Evolutionary conservation across 2,113 vertebrate species (phyloP), one percentile per base, ranked within the genome.

Genomic region (Lasiurus borealis): DNA sequence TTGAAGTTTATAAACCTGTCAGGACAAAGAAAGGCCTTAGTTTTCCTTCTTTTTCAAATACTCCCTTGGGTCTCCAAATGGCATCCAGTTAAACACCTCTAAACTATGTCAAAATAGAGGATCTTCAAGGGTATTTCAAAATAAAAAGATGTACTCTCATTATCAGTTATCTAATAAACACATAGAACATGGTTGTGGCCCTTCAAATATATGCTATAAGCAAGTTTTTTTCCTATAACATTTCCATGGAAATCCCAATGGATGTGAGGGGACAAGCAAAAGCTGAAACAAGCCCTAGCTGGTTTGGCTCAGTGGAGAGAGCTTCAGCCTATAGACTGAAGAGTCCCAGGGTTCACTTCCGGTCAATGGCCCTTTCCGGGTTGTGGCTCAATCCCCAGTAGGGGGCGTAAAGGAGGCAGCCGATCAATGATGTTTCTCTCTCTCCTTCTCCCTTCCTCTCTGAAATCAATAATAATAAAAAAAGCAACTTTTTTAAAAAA

Each of bases 11-110:
- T 72, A 87, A 88, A 90, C 34, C 31, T 86, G 13, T 87, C 62
- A 76, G 40, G 31, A 62, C 46, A 76, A 92, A 89, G 44, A 92
- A 71, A 87, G 25, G 5, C n/a, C 73, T 75, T 94, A 16, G 10
- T 71, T 68, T 71, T 89, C 25, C 34, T 62, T 95, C 46, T 94
- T 89, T 95, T 78, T 64, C 64, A 73, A 92, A 90, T 57, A 81
- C 1, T 16, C 62, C 62, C 27, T 85, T 86, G 48, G 57, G 27
- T 90, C 8, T 92, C 62, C 59, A 87, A 77, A 68, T 46, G 57
- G 16, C 68, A 71, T 68, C n/a, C 40, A 86, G 92, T 31, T 95
- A 84, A 76, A 46, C 1, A 80, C 12, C 5, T 2, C 21, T 52
- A 62, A 96, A 44, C 72, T 91, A 81, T 93, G 71, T 88, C 25